These are phyloP conservation scores for Drosophila multiciliata DNA, from an alignment of 2,888 invertebrate genomes.

Conservation along the genomic window DNA sequence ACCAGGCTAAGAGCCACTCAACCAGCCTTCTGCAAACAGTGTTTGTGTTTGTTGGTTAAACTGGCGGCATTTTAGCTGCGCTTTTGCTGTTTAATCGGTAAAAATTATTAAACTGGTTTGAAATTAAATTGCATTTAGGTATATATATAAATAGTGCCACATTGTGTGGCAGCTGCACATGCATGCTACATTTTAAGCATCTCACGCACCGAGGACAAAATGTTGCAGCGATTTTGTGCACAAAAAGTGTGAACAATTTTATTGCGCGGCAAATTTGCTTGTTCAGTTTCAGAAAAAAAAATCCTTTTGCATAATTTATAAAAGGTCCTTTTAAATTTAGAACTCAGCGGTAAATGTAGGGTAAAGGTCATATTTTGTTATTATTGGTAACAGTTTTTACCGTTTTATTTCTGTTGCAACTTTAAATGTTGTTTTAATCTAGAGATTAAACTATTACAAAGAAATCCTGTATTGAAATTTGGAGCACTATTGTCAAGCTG, in stretches of 20 bases:
- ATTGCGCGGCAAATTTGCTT: slow-evolving; percentile 73
- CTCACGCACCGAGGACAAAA: slow-evolving; percentile 18
- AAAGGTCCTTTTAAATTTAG: slow-evolving; percentile 10
- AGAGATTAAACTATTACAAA: not conserved
- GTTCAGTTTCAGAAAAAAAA: slow-evolving; percentile 42
- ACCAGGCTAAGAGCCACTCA: slow-evolving; percentile 5
- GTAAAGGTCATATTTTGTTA: slow-evolving; percentile 39
- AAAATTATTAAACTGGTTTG: slow-evolving; percentile 22
- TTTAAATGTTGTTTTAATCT: not conserved
- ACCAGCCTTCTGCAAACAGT: not conserved
- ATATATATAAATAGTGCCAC: not conserved
- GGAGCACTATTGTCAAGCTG: not conserved
- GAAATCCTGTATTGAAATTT: too few relatives aligned
- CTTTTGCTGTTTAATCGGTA: slow-evolving; percentile 33
- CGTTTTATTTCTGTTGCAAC: slow-evolving; percentile 12
- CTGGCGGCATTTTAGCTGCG: slow-evolving; percentile 37
- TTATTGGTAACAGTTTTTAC: slow-evolving; percentile 18
- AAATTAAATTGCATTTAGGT: slow-evolving; percentile 29
- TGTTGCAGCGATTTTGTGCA: slow-evolving; percentile 31
- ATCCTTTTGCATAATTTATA: slow-evolving; percentile 69
- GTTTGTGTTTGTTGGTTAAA: slow-evolving; percentile 22
- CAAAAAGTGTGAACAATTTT: slow-evolving; percentile 72
- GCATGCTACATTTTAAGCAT: slow-evolving; percentile 20
- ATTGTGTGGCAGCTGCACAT: not conserved
- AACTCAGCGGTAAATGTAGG: slow-evolving; percentile 43